Evolutionary conservation across 2,888 invertebrate species (phyloP).

Genomic region (Dimorphilus gyrociliatus): DNA sequence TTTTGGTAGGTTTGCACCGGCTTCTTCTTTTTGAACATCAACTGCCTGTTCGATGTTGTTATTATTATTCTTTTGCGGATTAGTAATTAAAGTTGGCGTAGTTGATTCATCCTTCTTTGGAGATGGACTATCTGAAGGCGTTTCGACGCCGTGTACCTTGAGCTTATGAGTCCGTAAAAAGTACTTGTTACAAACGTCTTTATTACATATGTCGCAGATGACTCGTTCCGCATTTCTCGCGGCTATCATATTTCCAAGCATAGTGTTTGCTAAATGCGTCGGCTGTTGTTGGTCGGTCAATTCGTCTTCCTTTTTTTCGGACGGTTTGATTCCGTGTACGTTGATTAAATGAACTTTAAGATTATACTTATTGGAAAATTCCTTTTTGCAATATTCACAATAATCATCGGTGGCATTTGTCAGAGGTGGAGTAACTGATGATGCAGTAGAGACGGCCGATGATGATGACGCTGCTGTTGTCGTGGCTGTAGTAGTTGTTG

Average conservation of each 20-base stretch:
- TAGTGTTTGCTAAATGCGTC: slow-evolving; percentile 12
- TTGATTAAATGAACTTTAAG: slow-evolving; percentile 28
- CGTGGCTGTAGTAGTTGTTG: too few species aligned
- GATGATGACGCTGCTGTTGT: too few species aligned
- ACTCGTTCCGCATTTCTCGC: slow-evolving; percentile 36
- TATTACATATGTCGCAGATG: slow-evolving; percentile 83
- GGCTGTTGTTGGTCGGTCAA: slow-evolving; percentile 2
- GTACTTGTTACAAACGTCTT: slow-evolving; percentile 97
- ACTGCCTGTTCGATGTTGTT: slow-evolving; percentile 1
- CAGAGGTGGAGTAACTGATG: neutral
- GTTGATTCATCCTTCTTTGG: too few species aligned
- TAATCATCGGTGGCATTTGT: slow-evolving; percentile 1
- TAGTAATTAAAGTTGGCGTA: too few species aligned
- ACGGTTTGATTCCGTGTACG: slow-evolving; percentile 21
- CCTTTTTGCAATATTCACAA: slow-evolving; percentile 44
- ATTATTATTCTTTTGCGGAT: too few species aligned
- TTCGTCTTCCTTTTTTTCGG: too few species aligned
- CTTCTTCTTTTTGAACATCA: neutral
- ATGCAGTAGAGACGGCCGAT: slow-evolving; percentile 3
- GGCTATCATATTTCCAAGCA: slow-evolving; percentile 35
- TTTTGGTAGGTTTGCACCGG: slow-evolving; percentile 2
- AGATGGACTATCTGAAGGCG: slow-evolving; percentile 7
- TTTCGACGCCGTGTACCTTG: slow-evolving; percentile 57
- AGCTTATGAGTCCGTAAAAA: slow-evolving; percentile 99
- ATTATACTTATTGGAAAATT: slow-evolving; percentile 75